phyloP scores from a whole-genome alignment of 1,140 invertebrate genomes.

The Megalonaias nervosa region DNA sequence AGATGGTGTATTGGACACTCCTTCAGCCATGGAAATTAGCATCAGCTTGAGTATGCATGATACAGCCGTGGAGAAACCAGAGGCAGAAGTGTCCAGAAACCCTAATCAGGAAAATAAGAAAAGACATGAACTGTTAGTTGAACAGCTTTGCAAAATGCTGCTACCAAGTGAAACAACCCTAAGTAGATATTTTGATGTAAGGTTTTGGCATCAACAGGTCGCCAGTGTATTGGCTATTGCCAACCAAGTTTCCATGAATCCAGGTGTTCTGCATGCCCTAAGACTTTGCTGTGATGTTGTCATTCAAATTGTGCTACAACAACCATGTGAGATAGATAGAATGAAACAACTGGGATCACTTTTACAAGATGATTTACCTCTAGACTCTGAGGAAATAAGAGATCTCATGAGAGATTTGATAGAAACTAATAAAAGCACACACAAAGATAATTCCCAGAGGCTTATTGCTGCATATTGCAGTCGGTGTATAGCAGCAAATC shows the following conservation, averaged over 20 bases:
- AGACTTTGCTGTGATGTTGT: slow-evolving; percentile 12
- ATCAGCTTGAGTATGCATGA: neutral
- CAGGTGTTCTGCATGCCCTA: slow-evolving; percentile 1
- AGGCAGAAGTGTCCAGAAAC: neutral
- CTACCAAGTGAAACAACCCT: neutral
- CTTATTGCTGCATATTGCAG: too few relatives aligned
- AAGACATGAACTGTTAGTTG: neutral
- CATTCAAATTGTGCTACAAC: neutral
- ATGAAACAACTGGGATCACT: neutral
- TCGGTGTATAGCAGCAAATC: too few relatives aligned
- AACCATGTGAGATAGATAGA: neutral
- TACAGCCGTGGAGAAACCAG: neutral
- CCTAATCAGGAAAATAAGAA: neutral
- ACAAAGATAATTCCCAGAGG: too few relatives aligned
- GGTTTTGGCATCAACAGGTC: neutral
- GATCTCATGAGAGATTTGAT: too few relatives aligned
- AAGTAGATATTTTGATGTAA: neutral
- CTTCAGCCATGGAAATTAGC: neutral
- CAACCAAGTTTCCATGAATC: neutral
- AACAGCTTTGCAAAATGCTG: neutral
- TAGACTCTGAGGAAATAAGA: too few relatives aligned
- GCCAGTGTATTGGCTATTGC: neutral
- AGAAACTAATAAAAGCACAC: too few relatives aligned
- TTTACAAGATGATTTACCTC: neutral
- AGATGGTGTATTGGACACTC: neutral